Evolutionary conservation across 2,888 invertebrate genomes (phyloP).

Genomic region (Dicycla oo): DNA sequence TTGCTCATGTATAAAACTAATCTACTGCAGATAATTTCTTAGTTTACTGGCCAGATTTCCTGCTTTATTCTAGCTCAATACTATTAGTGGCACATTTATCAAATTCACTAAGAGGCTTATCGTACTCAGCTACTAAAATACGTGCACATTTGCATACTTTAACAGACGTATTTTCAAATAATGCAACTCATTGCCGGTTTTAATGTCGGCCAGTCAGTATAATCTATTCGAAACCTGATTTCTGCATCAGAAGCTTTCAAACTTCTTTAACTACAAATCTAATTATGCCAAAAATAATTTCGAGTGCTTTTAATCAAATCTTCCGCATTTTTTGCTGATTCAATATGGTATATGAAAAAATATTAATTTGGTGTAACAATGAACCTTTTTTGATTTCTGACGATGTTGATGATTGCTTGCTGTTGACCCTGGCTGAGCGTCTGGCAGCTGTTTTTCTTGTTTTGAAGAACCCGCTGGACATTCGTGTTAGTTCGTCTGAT

Average conservation of each 20-base stretch:
- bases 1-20: constrained; percentile 14
- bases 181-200: constrained; percentile 36
- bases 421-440: constrained; percentile 94
- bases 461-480: constrained; percentile 92
- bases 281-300: constrained; percentile 42
- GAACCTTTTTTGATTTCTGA: constrained; percentile 87
- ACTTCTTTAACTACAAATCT: constrained; percentile 51
- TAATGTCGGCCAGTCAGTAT: not conserved
- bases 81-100: constrained; percentile 29
- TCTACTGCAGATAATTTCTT: constrained; percentile 16
- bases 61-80: constrained; percentile 25
- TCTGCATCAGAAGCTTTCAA: not conserved
- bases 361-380: constrained; percentile 50
- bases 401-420: constrained; percentile 86
- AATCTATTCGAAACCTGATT: constrained; percentile 2
- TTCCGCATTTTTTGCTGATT: constrained; percentile 39
- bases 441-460: constrained; percentile 94
- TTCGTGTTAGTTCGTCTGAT: constrained; percentile 85
- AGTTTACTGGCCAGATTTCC: constrained; percentile 3
- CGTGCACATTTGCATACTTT: constrained; percentile 17
- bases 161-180: constrained; percentile 3
- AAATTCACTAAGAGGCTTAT: constrained; percentile 27
- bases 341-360: constrained; percentile 39
- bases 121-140: constrained; percentile 14
- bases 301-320: constrained; percentile 22